Evolutionary conservation across 2,888 invertebrate genomes (phyloP).

Genomic region (Criorhina ranunculi): DNA sequence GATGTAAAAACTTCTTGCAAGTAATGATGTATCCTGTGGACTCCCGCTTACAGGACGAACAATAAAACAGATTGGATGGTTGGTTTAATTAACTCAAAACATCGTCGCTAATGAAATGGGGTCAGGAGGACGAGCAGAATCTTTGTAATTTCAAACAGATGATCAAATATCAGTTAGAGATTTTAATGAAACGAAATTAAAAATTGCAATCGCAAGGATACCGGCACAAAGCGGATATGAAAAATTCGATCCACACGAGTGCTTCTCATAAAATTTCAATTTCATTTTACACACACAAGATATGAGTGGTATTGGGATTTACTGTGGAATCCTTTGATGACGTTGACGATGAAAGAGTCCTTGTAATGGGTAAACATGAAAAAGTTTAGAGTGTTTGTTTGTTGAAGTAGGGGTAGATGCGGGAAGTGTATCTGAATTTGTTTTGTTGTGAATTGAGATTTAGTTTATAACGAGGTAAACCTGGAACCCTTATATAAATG

Average conservation of each 20-base stretch:
- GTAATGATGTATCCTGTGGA: not conserved
- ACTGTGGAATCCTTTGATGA: not conserved
- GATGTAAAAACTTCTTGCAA: conserved; percentile 23
- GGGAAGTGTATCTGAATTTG: not conserved
- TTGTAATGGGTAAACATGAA: not conserved
- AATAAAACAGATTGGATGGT: not conserved
- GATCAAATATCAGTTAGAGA: conserved; percentile 7
- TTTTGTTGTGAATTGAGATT: not conserved
- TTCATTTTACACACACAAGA: conserved; percentile 9
- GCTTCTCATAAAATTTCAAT: conserved; percentile 7
- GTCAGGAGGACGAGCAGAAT: not conserved
- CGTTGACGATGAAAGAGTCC: not conserved
- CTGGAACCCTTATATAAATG: not conserved
- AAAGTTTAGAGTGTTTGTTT: not conserved
- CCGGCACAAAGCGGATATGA: conserved; percentile 4
- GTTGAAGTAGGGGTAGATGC: not conserved
- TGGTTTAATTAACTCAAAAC: conserved; percentile 6
- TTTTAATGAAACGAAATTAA: conserved; percentile 30
- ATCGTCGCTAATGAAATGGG: conserved; percentile 6
- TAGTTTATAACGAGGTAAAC: not conserved
- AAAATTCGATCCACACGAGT: conserved; percentile 22
- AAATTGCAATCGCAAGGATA: conserved; percentile 28
- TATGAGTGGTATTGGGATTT: not conserved
- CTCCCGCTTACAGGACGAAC: not conserved
- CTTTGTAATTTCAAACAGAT: not conserved